phyloP scores from a whole-genome alignment of 2,797 vertebrate genomes.

The Sebastes taczanowskii region DNA sequence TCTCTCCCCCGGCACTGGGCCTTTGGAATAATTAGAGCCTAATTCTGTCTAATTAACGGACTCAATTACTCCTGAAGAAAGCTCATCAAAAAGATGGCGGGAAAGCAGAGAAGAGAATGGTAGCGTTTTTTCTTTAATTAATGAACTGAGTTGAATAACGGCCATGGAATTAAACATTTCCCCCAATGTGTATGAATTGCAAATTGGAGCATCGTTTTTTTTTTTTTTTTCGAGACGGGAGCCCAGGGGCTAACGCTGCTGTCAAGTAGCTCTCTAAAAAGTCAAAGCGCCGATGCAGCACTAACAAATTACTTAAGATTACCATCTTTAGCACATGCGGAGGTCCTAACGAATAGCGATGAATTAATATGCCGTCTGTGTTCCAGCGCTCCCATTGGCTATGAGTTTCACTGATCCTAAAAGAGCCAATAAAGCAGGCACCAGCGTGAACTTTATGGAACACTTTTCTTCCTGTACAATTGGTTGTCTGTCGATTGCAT shows the following conservation, averaged over 20 bases:
- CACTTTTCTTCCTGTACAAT: constrained; percentile 75
- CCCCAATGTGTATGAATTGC: constrained; percentile 85
- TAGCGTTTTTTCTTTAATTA: constrained; percentile 83
- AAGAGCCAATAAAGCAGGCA: constrained; percentile 75
- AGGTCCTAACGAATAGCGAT: constrained; percentile 79
- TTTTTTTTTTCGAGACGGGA: constrained; percentile 60
- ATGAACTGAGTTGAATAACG: constrained; percentile 87
- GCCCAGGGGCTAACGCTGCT: constrained; percentile 83
- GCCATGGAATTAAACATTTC: constrained; percentile 84
- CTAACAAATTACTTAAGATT: constrained; percentile 84
- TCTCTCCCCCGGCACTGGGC: constrained; percentile 79
- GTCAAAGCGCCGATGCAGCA: constrained; percentile 83
- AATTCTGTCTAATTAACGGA: constrained; percentile 88
- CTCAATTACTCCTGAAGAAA: constrained; percentile 87
- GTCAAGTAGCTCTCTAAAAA: constrained; percentile 84
- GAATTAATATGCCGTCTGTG: constrained; percentile 83
- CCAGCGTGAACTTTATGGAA: constrained; percentile 79
- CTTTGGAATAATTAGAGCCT: constrained; percentile 86
- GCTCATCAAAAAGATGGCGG: constrained; percentile 85
- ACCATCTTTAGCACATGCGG: constrained; percentile 82
- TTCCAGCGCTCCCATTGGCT: constrained; percentile 74
- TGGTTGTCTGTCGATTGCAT: constrained; percentile 78
- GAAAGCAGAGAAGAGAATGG: constrained; percentile 80
- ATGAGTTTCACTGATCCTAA: constrained; percentile 74
- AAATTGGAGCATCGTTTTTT: constrained; percentile 76